Percentiles rank a stretch among this genome's conserved stretches.
These are phyloP conservation scores for Amblyopsis rosae DNA, from an alignment of 2,113 vertebrate species.

Conservation along the genomic window DNA sequence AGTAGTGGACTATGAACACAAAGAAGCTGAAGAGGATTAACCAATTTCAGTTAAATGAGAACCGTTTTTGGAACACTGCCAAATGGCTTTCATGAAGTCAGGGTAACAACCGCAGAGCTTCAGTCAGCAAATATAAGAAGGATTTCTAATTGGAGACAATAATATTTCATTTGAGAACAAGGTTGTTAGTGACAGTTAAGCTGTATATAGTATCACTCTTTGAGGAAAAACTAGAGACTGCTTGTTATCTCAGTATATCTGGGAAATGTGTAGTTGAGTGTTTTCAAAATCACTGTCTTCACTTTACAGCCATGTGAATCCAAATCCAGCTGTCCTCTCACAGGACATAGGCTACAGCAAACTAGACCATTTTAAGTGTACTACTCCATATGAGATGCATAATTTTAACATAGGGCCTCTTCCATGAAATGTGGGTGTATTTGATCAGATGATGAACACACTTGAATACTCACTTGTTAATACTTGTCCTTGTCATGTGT, in stretches of 20 bases:
- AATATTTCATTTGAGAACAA: slow-evolving; percentile 8
- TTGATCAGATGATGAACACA: too few species aligned
- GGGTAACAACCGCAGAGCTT: slow-evolving; percentile 2
- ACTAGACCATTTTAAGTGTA: background rate
- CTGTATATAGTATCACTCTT: background rate
- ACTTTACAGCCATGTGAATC: slow-evolving; percentile 26
- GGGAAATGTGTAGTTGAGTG: slow-evolving; percentile 13
- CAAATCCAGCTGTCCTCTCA: slow-evolving; percentile 12
- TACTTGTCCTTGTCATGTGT: too few species aligned
- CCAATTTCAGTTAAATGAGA: too few species aligned
- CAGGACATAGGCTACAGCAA: slow-evolving; percentile 4
- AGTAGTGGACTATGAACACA: background rate
- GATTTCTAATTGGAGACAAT: slow-evolving; percentile 9
- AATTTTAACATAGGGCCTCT: too few species aligned
- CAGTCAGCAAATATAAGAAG: slow-evolving; percentile 14
- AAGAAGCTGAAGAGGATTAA: slow-evolving; percentile 1
- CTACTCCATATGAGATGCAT: background rate
- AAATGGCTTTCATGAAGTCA: slow-evolving; percentile 1
- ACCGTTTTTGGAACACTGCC: too few species aligned
- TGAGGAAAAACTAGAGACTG: slow-evolving; percentile 30
- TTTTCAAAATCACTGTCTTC: slow-evolving; percentile 26
- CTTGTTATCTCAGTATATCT: slow-evolving; percentile 7
- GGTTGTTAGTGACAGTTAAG: background rate
- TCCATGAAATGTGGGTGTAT: too few species aligned
- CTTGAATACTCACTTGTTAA: too few species aligned